A percentile compares a stretch with the other conserved stretches of the same genome.
phyloP scores from a whole-genome alignment of 2,888 invertebrate genomes.

The Miltochrista miniata region DNA sequence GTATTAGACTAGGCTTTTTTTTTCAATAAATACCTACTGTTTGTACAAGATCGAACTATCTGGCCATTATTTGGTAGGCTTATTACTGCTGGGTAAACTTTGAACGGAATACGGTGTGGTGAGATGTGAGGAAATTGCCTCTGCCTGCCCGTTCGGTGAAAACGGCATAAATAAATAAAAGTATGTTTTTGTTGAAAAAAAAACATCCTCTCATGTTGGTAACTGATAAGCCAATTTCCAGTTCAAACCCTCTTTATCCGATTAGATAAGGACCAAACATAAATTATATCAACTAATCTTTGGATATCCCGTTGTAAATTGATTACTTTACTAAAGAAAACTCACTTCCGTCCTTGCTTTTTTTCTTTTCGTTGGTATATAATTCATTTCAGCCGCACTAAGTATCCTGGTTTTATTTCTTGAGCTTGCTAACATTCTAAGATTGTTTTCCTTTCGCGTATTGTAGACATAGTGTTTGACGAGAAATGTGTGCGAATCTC shows the following conservation, averaged over 20 bases:
- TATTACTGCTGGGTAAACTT: too few species aligned
- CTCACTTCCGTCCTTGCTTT: background rate
- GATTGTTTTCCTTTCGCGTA: constrained; percentile 34
- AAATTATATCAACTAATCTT: background rate
- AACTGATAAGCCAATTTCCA: background rate
- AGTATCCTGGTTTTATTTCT: constrained; percentile 31
- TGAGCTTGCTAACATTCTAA: constrained; percentile 35
- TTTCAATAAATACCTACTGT: too few species aligned
- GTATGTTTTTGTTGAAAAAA: too few species aligned
- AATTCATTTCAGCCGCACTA: constrained; percentile 63
- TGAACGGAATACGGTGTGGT: too few species aligned
- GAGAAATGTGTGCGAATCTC: background rate
- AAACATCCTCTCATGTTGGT: too few species aligned
- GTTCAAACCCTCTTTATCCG: background rate
- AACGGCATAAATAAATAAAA: too few species aligned
- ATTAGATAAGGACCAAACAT: background rate
- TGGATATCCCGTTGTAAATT: constrained; percentile 1
- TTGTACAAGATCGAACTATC: too few species aligned
- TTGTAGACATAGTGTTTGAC: background rate
- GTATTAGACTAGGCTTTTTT: too few species aligned
- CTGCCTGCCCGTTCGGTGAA: too few species aligned
- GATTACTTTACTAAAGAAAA: constrained; percentile 7
- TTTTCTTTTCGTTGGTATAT: constrained; percentile 60
- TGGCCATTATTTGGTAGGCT: too few species aligned
- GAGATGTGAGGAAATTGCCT: too few species aligned